Evolutionary conservation across 1,140 invertebrate genomes (phyloP).

Genomic region (Hylyphantes graminicola): DNA sequence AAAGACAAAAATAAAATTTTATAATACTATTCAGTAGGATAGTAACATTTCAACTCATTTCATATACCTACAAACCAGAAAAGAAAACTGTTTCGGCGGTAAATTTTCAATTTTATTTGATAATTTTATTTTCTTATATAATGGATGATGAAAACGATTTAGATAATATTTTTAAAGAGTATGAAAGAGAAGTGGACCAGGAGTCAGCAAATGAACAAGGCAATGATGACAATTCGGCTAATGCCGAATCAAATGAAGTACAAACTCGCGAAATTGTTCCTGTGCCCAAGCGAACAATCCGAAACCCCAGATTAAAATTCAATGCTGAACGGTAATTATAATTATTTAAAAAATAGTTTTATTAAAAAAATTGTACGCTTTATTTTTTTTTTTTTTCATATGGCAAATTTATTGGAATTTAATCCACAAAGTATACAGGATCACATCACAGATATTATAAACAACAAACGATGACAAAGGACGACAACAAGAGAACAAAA

Average conservation of each 20-base stretch:
- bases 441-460: too few relatives aligned
- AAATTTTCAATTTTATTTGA: too few relatives aligned
- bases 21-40: too few relatives aligned
- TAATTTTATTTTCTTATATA: neutral
- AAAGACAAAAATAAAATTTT: too few relatives aligned
- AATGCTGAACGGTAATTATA: constrained; percentile 73
- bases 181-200: neutral
- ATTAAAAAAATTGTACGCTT: too few relatives aligned
- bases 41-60: too few relatives aligned
- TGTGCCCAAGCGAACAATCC: constrained; percentile 70
- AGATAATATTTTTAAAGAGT: constrained; percentile 26
- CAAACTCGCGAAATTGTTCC: constrained; percentile 45
- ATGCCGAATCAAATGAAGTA: constrained; percentile 53
- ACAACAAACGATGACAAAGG: too few relatives aligned
- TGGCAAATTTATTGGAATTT: too few relatives aligned
- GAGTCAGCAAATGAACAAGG: constrained; percentile 4
- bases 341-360: constrained; percentile 14
- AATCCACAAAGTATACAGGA: too few relatives aligned
- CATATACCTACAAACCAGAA: neutral
- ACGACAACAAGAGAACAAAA: too few relatives aligned
- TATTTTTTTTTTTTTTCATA: too few relatives aligned
- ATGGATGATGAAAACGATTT: constrained; percentile 45
- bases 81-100: neutral
- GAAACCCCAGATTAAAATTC: constrained; percentile 78
- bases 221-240: constrained; percentile 57